These are phyloP conservation scores for Clarias laeviceps DNA, from an alignment of 2,797 vertebrate species.

Conservation along the genomic window DNA sequence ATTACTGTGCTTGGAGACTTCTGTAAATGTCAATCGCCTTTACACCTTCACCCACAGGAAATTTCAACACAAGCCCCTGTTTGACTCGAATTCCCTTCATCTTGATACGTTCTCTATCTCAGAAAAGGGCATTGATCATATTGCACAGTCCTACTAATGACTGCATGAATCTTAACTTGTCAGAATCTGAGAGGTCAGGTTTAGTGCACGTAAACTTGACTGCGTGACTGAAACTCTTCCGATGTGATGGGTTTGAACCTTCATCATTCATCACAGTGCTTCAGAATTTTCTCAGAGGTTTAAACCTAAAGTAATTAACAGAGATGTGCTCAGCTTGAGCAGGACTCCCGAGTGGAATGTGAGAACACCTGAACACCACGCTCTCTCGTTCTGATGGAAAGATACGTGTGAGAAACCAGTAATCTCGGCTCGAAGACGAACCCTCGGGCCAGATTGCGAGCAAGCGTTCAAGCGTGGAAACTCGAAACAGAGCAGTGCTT, in stretches of 20 bases:
- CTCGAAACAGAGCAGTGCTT: not conserved
- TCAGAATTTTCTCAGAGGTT: not conserved
- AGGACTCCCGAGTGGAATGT: not conserved
- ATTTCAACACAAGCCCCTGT: no score
- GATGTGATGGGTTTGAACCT: not conserved
- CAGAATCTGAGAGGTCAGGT: not conserved
- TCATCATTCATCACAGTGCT: not conserved
- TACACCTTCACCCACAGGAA: no score
- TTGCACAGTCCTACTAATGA: no score
- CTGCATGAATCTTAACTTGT: not conserved
- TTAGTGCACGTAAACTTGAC: not conserved
- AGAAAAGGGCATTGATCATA: not conserved
- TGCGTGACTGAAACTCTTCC: not conserved
- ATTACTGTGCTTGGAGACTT: no score
- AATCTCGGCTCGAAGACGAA: not conserved
- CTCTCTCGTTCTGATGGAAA: not conserved
- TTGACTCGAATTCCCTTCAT: no score
- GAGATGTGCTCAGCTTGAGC: not conserved
- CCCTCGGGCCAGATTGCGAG: not conserved
- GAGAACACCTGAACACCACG: not conserved
- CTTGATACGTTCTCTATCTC: not conserved
- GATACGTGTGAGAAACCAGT: slow-evolving; percentile 6
- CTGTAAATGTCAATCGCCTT: no score
- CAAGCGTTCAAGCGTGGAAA: slow-evolving; percentile 28
- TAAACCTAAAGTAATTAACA: not conserved